These are phyloP conservation scores for Conger conger DNA, from an alignment of 2,113 vertebrate species.

Conservation along the genomic window DNA sequence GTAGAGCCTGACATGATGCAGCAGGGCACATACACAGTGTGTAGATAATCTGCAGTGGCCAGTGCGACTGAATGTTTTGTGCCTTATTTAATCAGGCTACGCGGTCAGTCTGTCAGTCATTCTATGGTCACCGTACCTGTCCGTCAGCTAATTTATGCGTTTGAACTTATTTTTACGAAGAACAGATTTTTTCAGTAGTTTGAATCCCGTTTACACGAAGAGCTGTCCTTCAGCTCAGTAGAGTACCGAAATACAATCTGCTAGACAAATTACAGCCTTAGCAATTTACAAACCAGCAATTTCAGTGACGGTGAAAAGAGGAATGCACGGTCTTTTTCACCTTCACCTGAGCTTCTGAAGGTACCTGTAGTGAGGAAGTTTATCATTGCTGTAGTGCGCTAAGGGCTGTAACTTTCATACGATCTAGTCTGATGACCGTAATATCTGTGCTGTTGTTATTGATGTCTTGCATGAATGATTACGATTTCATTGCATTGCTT, in stretches of 20 bases:
- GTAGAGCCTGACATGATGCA: not conserved
- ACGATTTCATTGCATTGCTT: not conserved
- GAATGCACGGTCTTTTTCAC: no score
- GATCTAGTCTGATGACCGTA: no score
- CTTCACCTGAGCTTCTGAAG: no score
- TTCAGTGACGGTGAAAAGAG: not conserved
- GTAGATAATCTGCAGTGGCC: not conserved
- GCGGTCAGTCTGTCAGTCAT: not conserved
- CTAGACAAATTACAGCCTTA: not conserved
- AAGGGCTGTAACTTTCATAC: no score
- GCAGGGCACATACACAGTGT: not conserved
- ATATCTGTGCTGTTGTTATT: no score
- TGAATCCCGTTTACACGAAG: not conserved
- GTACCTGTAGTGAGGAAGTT: no score
- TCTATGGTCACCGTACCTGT: not conserved
- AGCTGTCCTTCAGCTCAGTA: not conserved
- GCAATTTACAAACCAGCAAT: not conserved
- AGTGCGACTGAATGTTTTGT: no score
- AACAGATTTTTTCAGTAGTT: not conserved
- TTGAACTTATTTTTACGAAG: not conserved
- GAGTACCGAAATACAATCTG: not conserved
- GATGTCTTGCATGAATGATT: not conserved
- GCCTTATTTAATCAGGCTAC: not conserved
- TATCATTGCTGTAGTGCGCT: no score
- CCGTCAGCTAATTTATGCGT: not conserved